These are phyloP conservation scores for Drosophila kikkawai DNA, from an alignment of 1,140 invertebrate species.

Conservation along the genomic window DNA sequence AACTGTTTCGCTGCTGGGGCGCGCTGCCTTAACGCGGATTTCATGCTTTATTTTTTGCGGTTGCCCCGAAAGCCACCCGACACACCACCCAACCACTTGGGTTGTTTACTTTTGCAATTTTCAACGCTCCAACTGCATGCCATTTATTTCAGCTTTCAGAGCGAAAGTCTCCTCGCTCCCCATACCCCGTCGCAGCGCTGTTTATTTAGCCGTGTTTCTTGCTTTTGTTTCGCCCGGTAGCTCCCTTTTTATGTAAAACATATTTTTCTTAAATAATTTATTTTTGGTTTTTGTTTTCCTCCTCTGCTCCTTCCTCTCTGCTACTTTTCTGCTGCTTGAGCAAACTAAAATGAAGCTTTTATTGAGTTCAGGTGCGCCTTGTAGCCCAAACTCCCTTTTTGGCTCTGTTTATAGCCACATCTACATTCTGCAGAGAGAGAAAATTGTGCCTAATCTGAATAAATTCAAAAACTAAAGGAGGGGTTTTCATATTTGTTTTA, in stretches of 20 bases:
- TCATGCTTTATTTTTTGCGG: constrained; percentile 66
- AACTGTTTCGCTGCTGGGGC: constrained; percentile 64
- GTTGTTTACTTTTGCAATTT: constrained; percentile 82
- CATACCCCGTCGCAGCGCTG: constrained; percentile 5
- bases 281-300: constrained; percentile 63
- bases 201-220: constrained; percentile 36
- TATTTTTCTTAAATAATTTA: constrained; percentile 84
- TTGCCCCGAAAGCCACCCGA: constrained; percentile 10
- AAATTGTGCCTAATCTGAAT: neutral
- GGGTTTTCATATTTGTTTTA: neutral
- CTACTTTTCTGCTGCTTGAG: constrained; percentile 80
- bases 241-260: constrained; percentile 81
- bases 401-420: constrained; percentile 13
- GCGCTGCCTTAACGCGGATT: constrained; percentile 72
- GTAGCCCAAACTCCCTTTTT: constrained; percentile 3
- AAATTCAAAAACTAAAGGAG: neutral
- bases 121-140: constrained; percentile 80
- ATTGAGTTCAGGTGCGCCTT: constrained; percentile 78
- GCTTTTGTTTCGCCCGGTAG: constrained; percentile 33
- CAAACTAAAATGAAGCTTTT: constrained; percentile 82
- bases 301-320: constrained; percentile 23
- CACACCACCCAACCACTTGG: constrained; percentile 13
- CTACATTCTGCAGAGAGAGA: constrained; percentile 6
- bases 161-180: neutral
- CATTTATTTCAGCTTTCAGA: constrained; percentile 73